Base-by-base conservation (phyloP, 1,140 invertebrate genomes). In the Drosophila ercepeae region DNA sequence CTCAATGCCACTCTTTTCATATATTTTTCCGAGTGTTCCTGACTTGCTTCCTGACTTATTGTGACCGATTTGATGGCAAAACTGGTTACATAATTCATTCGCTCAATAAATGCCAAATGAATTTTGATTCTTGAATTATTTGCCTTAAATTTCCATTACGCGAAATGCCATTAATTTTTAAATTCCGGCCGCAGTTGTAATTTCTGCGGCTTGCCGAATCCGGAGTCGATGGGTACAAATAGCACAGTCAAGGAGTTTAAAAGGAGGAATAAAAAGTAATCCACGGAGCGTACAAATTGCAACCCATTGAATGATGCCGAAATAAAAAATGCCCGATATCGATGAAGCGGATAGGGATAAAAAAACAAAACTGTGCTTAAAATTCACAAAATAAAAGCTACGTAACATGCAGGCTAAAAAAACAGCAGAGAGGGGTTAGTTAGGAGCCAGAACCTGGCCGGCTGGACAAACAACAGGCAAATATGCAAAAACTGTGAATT, bases 401-500 rank as follows among this genome's bases (percentile, higher is more conserved):
- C 55, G 59, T 78, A 65, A 27, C 63, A 34, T 73, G 60, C 42
- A 42, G 41, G 57, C 19, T 46, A 13, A 59, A 25, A 59, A 64
- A 39, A 29, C 25, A 46, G 19, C 27, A 61, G 42, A 19, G 29
- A 5, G 16, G 7, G 65, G 65, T 69, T 69, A 67, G 63, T 67
- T 67, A 67, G 63, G 60, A 65, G 23, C 36, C 45, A 25, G 21
- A 7, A 70, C 14, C 59, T 45, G 34, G 1, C 25, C 2, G 23
- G 16, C 32, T 7, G 57, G 44, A 32, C 23, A 13, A 36, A 49
- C 36, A 45, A 60, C 72, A 78, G 68, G 42, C 61, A 57, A 84
- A 65, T 86, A 79, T 86, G 81, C 81, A 86, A 86, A 86, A 84
- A 79, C 61, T 65, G 46, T 69, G 72, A 81, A 70, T 84, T 84